phyloP scores from a whole-genome alignment of 2,888 invertebrate genomes.

The Cataglyphis rosenhaueri region DNA sequence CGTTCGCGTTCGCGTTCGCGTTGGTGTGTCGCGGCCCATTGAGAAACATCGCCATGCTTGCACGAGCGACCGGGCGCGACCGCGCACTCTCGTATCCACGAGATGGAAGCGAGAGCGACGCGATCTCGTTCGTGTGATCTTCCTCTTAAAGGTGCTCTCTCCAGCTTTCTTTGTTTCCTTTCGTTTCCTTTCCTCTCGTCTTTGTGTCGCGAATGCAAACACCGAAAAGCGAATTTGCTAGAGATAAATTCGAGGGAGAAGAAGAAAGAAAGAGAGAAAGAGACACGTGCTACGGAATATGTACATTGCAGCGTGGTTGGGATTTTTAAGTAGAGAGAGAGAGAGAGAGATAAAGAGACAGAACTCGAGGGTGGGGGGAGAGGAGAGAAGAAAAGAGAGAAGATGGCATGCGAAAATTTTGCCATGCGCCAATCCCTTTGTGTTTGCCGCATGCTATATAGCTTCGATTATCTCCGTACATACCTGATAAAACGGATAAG shows the following conservation, averaged over 20 bases:
- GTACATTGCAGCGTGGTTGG: neutral
- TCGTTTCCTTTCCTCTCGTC: neutral
- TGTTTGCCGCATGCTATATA: conserved; percentile 23
- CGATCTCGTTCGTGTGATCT: conserved; percentile 18
- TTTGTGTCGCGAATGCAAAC: neutral
- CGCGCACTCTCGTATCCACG: conserved; percentile 56
- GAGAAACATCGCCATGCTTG: conserved; percentile 80
- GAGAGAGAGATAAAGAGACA: conserved; percentile 14
- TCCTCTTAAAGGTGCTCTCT: neutral
- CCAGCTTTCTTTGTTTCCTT: conserved; percentile 10
- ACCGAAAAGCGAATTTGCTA: neutral
- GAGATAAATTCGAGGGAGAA: neutral
- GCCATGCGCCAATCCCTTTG: conserved; percentile 46
- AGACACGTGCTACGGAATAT: conserved; percentile 38
- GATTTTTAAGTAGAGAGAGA: neutral
- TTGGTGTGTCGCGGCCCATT: conserved; percentile 28
- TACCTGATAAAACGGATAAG: neutral
- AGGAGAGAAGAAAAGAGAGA: neutral
- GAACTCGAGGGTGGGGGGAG: neutral
- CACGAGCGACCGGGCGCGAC: conserved; percentile 71
- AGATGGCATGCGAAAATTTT: conserved; percentile 47
- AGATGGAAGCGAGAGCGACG: conserved; percentile 20
- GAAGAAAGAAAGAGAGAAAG: neutral
- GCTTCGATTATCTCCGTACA: conserved; percentile 37
- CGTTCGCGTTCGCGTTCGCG: conserved; percentile 14